phyloP scores from a whole-genome alignment of 2,888 invertebrate species.

The Schrankia costaestrigalis region DNA sequence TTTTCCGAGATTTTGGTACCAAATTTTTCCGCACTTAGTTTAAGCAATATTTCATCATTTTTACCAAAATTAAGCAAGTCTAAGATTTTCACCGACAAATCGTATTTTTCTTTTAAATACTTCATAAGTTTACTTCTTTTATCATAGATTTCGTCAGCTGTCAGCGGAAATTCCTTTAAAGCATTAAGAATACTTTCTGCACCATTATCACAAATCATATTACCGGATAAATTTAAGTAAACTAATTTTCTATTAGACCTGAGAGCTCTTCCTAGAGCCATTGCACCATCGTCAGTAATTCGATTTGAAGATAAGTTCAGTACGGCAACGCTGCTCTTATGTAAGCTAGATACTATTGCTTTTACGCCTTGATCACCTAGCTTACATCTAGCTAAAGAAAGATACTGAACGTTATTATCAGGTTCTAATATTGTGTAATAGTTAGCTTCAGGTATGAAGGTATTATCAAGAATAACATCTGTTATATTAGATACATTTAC shows the following conservation, averaged over 20 bases:
- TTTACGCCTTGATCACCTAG: constrained; percentile 44
- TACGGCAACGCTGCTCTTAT: constrained; percentile 35
- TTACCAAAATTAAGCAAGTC: too few relatives aligned
- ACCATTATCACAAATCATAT: constrained; percentile 49
- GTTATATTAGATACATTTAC: constrained; percentile 1
- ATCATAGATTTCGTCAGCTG: constrained; percentile 35
- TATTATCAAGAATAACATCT: constrained; percentile 4
- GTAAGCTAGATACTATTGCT: constrained; percentile 33
- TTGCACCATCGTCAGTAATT: constrained; percentile 53
- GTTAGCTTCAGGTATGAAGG: constrained; percentile 27
- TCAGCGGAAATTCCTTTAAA: constrained; percentile 23
- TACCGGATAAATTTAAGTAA: constrained; percentile 57
- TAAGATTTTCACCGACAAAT: neutral
- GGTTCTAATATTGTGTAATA: constrained; percentile 41
- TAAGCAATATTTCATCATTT: constrained; percentile 7
- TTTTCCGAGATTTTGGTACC: neutral
- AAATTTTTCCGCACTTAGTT: neutral
- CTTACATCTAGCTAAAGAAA: constrained; percentile 49
- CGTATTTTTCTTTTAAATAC: constrained; percentile 39
- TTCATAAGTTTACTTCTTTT: constrained; percentile 29
- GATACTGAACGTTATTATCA: constrained; percentile 25
- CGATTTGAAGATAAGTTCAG: constrained; percentile 57
- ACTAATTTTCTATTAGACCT: constrained; percentile 56
- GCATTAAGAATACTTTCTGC: constrained; percentile 40
- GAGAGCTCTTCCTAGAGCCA: constrained; percentile 43